Evolutionary conservation across 2,888 invertebrate species (phyloP).

Genomic region (Xylota segnis): DNA sequence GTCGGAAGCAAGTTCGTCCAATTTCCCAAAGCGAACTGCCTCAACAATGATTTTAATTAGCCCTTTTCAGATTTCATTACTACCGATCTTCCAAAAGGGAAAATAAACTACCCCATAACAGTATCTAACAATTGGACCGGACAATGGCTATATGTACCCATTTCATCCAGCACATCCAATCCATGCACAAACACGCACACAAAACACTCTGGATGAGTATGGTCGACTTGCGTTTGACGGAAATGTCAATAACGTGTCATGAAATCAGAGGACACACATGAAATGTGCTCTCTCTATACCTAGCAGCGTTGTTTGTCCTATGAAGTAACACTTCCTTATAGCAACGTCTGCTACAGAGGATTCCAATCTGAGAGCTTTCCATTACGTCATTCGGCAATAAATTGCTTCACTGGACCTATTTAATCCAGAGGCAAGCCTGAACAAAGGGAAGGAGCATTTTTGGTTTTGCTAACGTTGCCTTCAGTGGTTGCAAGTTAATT

Average conservation of each 20-base stretch:
- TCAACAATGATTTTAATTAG: constrained; percentile 34
- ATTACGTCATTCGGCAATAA: constrained; percentile 38
- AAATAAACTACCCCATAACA: constrained; percentile 13
- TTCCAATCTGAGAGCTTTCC: not conserved
- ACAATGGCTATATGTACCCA: constrained; percentile 42
- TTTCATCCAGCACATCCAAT: not conserved
- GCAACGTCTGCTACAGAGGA: constrained; percentile 3
- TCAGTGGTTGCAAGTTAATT: constrained; percentile 7
- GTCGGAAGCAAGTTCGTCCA: not conserved
- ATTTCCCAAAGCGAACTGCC: constrained; percentile 9
- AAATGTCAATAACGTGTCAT: constrained; percentile 36
- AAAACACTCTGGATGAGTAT: not conserved
- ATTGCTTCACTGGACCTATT: constrained; percentile 23
- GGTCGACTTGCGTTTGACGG: constrained; percentile 30
- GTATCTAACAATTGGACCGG: constrained; percentile 9
- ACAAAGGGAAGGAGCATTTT: constrained; percentile 21
- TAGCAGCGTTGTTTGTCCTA: constrained; percentile 16
- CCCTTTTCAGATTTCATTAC: constrained; percentile 30
- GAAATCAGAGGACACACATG: constrained; percentile 21
- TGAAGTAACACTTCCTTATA: constrained; percentile 33
- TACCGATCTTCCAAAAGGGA: not conserved
- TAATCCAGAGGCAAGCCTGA: constrained; percentile 6
- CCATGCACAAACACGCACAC: not conserved
- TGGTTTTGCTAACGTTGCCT: constrained; percentile 3
- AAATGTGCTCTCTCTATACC: not conserved